Percentiles rank a stretch among this genome's conserved stretches.
Evolutionary conservation across 2,113 vertebrate species (phyloP).

Genomic region (Odocoileus hemionus): DNA sequence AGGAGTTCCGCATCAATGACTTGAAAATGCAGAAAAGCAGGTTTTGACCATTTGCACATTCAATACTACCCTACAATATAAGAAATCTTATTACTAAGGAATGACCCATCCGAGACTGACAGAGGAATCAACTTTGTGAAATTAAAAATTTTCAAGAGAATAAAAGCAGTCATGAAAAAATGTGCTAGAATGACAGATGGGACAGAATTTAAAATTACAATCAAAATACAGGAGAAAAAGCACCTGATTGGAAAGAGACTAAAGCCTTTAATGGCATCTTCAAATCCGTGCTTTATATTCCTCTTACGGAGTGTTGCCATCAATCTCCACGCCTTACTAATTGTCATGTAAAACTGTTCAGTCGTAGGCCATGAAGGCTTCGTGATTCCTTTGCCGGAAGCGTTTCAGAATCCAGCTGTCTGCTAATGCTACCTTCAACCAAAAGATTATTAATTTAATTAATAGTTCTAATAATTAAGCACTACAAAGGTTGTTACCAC

Average conservation of each 20-base stretch:
- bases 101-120: not conserved
- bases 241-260: not conserved
- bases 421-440: not conserved
- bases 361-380: not conserved
- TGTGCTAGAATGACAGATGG: not conserved
- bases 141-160: constrained; percentile 10
- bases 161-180: not conserved
- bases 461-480: not conserved
- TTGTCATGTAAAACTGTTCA: not conserved
- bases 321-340: not conserved
- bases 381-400: not conserved
- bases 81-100: not conserved
- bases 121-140: not conserved
- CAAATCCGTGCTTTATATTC: not conserved
- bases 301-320: not conserved
- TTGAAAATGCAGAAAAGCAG: not conserved
- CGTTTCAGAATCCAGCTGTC: not conserved
- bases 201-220: not conserved
- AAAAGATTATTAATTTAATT: not conserved
- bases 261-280: not conserved
- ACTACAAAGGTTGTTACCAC: not conserved
- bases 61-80: not conserved
- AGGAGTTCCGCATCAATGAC: not conserved
- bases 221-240: not conserved
- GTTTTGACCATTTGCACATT: not conserved